phyloP scores from a whole-genome alignment of 37 sponge, comb jelly and placozoan genomes.

The Hexactinellida sp. region DNA sequence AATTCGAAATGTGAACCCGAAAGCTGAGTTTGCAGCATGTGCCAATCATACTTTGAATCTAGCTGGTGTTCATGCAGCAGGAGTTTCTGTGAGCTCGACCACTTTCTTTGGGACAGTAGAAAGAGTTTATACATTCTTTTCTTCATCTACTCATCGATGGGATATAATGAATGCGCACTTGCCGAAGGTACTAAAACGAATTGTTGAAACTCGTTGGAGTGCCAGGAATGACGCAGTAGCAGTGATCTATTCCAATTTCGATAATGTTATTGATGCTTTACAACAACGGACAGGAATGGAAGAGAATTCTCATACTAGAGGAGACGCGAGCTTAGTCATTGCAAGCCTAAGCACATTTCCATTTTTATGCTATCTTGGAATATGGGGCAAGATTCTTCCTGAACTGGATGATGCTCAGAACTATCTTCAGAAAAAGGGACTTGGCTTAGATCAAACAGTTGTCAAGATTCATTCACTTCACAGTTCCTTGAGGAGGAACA shows the following conservation, averaged over 20 bases:
- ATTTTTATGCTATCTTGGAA: not conserved
- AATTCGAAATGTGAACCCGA: slow-evolving; percentile 13
- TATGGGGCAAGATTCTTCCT: not conserved
- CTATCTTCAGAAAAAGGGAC: not conserved
- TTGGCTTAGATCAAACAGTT: not conserved
- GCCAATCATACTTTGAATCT: slow-evolving; percentile 8
- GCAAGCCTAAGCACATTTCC: slow-evolving; percentile 2
- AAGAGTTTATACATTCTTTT: not conserved
- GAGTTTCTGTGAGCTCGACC: not conserved
- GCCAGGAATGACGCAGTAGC: not conserved
- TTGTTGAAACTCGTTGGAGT: not conserved
- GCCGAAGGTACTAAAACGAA: slow-evolving; percentile 8
- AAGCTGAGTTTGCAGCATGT: slow-evolving; percentile 6
- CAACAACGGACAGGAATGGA: not conserved
- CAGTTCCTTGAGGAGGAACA: not conserved
- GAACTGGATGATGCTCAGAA: slow-evolving; percentile 12
- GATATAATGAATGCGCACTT: slow-evolving; percentile 7
- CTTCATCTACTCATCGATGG: slow-evolving; percentile 15
- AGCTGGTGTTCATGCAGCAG: slow-evolving; percentile 16
- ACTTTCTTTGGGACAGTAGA: slow-evolving; percentile 9
- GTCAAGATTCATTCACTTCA: not conserved
- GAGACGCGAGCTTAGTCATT: not conserved
- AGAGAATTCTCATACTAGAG: not conserved
- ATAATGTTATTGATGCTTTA: slow-evolving; percentile 9
- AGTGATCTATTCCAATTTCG: not conserved